Evolutionary conservation across 2,113 vertebrate species (phyloP).

Genomic region (Hepsetus odoe): DNA sequence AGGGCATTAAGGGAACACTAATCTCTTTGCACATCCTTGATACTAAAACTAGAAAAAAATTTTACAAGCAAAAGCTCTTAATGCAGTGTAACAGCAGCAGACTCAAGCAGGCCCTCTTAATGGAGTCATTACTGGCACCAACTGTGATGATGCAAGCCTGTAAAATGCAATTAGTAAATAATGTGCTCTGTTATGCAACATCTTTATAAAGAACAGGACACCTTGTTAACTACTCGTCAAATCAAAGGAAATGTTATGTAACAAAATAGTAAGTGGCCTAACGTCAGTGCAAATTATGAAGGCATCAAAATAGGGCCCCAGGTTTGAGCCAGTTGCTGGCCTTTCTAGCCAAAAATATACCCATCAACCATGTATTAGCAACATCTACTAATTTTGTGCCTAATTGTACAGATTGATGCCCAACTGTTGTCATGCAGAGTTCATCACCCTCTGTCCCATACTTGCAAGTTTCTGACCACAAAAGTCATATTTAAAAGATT

Average conservation of each 20-base stretch:
- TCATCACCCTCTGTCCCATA: too few species aligned
- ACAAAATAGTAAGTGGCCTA: background rate
- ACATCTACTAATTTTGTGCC: too few species aligned
- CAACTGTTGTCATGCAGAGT: too few species aligned
- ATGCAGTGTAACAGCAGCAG: background rate
- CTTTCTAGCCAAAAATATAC: background rate
- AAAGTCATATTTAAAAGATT: too few species aligned
- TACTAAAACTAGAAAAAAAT: background rate
- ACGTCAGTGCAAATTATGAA: background rate
- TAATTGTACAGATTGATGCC: too few species aligned
- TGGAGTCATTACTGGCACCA: background rate
- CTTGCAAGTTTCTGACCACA: too few species aligned
- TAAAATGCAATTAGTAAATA: slow-evolving; percentile 5
- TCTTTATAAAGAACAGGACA: background rate
- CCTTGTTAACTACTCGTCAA: background rate
- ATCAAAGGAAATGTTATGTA: background rate
- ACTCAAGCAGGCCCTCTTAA: background rate
- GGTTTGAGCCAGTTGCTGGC: background rate
- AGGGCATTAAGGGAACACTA: too few species aligned
- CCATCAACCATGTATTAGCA: too few species aligned
- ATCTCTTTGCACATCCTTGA: background rate
- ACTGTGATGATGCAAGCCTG: slow-evolving; percentile 7
- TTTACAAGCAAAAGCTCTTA: background rate
- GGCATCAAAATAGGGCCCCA: background rate
- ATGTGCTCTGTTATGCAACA: background rate